phyloP scores from a whole-genome alignment of 1,140 invertebrate genomes.

The fruit fly (Drosophila melanogaster) region Release_6_plus_ISO1_MT NT_033779.5:19718001-19718500 shows the following conservation, averaged over 20 bases:
- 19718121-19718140: too few relatives aligned
- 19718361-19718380: slow-evolving; percentile 11
- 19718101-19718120: not conserved
- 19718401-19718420: slow-evolving; percentile 41
- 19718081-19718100: slow-evolving; percentile 23
- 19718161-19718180: slow-evolving; percentile 19
- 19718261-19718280: slow-evolving; percentile 29
- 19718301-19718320: slow-evolving; percentile 33
- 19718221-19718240: slow-evolving; percentile 41
- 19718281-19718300: slow-evolving; percentile 27
- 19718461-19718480: slow-evolving; percentile 64
- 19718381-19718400: slow-evolving; percentile 30
- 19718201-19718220: slow-evolving; percentile 53
- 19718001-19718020: slow-evolving; percentile 8
- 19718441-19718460: slow-evolving; percentile 52
- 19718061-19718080: slow-evolving; percentile 1
- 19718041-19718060: slow-evolving; percentile 14
- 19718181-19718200: slow-evolving; percentile 21
- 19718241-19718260: slow-evolving; percentile 17
- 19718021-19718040: slow-evolving; percentile 30
- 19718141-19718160: slow-evolving; percentile 38
- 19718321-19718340: slow-evolving; percentile 1
- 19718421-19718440: slow-evolving; percentile 53
- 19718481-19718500: slow-evolving; percentile 40
- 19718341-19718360: slow-evolving; percentile 1